These are phyloP conservation scores for Microcebus griseorufus DNA, from an alignment of 2,113 vertebrate species.

Conservation along the genomic window DNA sequence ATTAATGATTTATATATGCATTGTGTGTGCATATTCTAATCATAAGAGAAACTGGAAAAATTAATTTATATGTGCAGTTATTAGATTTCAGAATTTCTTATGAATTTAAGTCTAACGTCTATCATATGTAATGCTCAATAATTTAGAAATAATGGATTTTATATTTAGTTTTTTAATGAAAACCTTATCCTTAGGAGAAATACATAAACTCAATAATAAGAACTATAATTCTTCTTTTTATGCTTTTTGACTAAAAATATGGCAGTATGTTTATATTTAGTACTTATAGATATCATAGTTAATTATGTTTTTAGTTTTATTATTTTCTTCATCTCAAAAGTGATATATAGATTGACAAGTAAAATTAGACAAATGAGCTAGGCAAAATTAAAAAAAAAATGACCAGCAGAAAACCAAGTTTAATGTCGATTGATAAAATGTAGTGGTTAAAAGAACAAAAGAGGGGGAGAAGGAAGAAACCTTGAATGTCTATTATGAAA, in stretches of 20 bases:
- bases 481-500: background rate
- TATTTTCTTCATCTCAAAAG: background rate
- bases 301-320: background rate
- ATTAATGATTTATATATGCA: conserved; percentile 28
- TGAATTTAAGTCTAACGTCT: background rate
- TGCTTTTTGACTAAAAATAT: background rate
- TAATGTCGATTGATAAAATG: background rate
- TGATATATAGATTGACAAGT: background rate
- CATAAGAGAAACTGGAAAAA: background rate
- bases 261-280: background rate
- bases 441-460: background rate
- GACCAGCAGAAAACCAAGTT: background rate
- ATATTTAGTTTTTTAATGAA: background rate
- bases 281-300: background rate
- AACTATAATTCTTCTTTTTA: background rate
- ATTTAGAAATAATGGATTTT: background rate
- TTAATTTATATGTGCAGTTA: background rate
- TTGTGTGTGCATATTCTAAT: background rate
- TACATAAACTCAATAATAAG: background rate
- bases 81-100: background rate
- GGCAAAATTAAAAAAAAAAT: background rate
- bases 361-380: background rate
- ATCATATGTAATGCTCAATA: background rate
- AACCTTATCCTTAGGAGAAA: background rate
- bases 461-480: background rate